Evolutionary conservation across 64 coral and sea anemone species (phyloP).

Genomic region (Hydrozoanthus tunicans): DNA sequence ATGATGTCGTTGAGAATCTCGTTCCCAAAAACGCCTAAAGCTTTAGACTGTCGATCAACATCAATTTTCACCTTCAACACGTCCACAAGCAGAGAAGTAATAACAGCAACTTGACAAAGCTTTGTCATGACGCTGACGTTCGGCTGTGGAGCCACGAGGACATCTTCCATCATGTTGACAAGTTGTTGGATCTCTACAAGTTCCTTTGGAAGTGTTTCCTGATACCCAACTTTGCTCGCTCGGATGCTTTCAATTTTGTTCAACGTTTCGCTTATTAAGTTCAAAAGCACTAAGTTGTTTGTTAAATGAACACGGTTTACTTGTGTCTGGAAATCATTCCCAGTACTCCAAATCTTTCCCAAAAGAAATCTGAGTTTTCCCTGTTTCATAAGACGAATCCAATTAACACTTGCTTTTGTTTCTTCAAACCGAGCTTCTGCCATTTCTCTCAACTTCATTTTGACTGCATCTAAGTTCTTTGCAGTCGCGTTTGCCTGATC

Average conservation of each 20-base stretch:
- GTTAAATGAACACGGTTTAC: not conserved
- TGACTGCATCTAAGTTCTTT: not conserved
- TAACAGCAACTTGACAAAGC: not conserved
- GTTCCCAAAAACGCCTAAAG: not conserved
- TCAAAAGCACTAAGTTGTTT: not conserved
- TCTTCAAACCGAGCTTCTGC: not conserved
- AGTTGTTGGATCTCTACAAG: not conserved
- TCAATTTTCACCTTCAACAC: conserved; percentile 12
- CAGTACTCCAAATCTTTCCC: no score
- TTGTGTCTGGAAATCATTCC: no score
- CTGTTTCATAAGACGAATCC: not conserved
- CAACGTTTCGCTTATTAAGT: not conserved
- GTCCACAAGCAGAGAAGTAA: conserved; percentile 12
- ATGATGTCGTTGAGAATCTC: not conserved
- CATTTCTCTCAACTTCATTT: not conserved
- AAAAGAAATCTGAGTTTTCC: not conserved
- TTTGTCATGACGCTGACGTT: conserved; percentile 1
- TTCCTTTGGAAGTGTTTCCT: not conserved
- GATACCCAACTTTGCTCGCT: not conserved
- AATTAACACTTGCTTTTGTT: not conserved
- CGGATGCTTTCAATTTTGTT: not conserved
- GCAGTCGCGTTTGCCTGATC: not conserved
- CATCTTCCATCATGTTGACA: not conserved
- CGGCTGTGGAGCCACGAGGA: conserved; percentile 9
- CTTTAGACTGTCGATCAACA: not conserved